phyloP scores from a whole-genome alignment of 1,140 invertebrate genomes.

The Steinernema feltiae region DNA sequence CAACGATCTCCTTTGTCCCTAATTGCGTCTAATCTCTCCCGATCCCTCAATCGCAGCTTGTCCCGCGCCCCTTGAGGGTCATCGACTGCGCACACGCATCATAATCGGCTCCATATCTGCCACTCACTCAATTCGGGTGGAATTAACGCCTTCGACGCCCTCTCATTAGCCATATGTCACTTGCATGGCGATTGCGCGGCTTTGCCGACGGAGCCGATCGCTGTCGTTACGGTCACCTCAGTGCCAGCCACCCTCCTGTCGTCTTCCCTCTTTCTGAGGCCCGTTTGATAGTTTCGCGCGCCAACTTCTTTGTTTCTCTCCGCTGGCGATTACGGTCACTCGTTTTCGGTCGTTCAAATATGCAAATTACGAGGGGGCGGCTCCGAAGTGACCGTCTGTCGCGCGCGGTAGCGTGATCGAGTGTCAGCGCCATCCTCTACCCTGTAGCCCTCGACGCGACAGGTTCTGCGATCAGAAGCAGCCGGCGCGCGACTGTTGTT shows the following conservation, averaged over 20 bases:
- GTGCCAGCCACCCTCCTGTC: neutral
- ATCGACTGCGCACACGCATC: conserved; percentile 5
- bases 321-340: neutral
- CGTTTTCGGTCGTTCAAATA: neutral
- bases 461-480: neutral
- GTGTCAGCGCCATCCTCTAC: neutral
- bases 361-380: too few relatives aligned
- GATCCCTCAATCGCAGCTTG: too few relatives aligned
- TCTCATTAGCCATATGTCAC: conserved; percentile 14
- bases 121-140: neutral
- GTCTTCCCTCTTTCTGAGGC: neutral
- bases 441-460: neutral
- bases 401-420: neutral
- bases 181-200: neutral
- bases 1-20: neutral
- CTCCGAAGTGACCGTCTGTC: neutral
- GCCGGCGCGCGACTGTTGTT: neutral
- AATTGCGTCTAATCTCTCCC: neutral
- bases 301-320: neutral
- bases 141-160: neutral
- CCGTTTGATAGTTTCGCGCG: conserved; percentile 7
- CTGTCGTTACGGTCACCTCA: neutral
- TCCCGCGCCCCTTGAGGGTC: neutral
- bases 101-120: conserved; percentile 13
- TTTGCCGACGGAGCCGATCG: neutral